These are phyloP conservation scores for Rhizoglyphus robini DNA, from an alignment of 1,140 invertebrate genomes.

Conservation along the genomic window DNA sequence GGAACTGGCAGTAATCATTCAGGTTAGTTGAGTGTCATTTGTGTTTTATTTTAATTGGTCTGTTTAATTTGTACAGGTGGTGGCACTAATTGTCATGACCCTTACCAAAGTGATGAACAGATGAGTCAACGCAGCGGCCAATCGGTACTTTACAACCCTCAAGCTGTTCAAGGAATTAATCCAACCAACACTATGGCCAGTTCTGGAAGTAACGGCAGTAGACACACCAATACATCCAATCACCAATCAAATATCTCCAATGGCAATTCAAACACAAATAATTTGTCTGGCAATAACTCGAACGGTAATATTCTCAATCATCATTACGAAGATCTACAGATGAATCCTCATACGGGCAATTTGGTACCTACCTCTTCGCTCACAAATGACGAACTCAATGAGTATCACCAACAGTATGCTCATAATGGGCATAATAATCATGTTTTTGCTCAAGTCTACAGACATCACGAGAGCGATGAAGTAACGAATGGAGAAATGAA, in stretches of 20 bases:
- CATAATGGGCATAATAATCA: background rate
- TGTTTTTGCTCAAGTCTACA: background rate
- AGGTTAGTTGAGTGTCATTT: background rate
- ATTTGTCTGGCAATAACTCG: no score
- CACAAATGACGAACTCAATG: background rate
- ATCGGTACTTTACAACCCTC: conserved; percentile 1
- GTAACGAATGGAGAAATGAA: no score
- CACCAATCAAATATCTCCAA: background rate
- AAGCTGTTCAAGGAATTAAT: background rate
- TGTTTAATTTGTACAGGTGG: background rate
- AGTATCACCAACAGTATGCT: background rate
- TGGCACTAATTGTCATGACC: background rate
- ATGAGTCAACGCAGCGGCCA: conserved; percentile 9
- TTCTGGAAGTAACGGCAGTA: background rate
- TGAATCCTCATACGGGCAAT: conserved; percentile 5
- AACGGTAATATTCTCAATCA: conserved; percentile 3
- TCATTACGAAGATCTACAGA: conserved; percentile 10
- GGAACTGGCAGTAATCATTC: conserved; percentile 4
- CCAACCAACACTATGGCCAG: background rate
- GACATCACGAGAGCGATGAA: no score
- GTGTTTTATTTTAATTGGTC: background rate
- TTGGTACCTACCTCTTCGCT: background rate
- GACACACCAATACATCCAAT: background rate
- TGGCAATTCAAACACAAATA: no score
- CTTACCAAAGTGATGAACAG: conserved; percentile 3